Base-by-base conservation (phyloP, 2,797 vertebrate genomes). In the Microctenopoma steveboyesi region DNA sequence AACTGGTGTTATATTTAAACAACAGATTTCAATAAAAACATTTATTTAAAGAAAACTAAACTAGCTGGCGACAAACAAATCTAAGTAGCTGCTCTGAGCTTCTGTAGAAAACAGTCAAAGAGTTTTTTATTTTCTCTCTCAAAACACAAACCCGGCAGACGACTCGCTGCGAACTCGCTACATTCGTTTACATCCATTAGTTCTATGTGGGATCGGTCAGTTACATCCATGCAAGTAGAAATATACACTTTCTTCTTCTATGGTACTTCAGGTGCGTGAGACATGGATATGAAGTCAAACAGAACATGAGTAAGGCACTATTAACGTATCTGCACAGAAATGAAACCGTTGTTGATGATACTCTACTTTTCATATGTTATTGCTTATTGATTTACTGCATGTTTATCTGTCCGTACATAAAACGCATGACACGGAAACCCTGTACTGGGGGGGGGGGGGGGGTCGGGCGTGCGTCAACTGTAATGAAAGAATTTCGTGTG, bases 291-390 rank as follows among this genome's bases (percentile, higher is more conserved):
- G 37, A 51, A 53, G 33, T n/a, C 33, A 78, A 62, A 13, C 25
- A 40, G 35, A 28, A 78, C 28, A 66, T 76, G 49, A 68, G 84
- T 90, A 93, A 94, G 93, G 92, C 93, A 94, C 93, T 88, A 54
- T 82, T 61, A 82, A 71, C 49, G 30, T 72, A 70, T 51, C 70
- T 74, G 78, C 71, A 89, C 67, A 86, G 27, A 72, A 47, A 76
- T 49, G 30, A 72, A 78, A 72, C 28, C 2, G 64, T 53, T 16
- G 37, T 66, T 67, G 78, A 83, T 62, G 72, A 81, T 40, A 12
- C 30, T 64, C 42, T 59, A 39, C 18, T 72, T 15, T 69, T 43
- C 80, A 87, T 88, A 81, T 63, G 55, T 91, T 91, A 92, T 93
- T 93, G 92, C 91, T 92, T 72, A 65, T 79, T 69, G 54, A 64